Conservation (phyloP, 2,888 invertebrate species). For the Busseola fusca region DNA sequence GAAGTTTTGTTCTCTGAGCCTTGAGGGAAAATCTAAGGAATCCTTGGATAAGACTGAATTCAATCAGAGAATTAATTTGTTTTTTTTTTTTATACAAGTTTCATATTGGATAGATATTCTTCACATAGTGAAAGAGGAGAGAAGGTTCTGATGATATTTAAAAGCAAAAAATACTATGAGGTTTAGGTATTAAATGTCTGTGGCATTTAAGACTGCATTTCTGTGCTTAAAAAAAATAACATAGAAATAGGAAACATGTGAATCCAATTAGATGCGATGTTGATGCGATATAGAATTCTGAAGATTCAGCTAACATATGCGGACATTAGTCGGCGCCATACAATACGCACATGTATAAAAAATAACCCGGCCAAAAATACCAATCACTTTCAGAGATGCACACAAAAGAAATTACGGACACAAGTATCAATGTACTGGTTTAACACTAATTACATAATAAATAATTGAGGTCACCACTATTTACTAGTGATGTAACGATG, state of each 20-base stretch:
- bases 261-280: background rate
- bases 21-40: constrained; percentile 9
- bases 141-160: background rate
- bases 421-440: constrained; percentile 57
- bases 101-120: background rate
- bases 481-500: constrained; percentile 70
- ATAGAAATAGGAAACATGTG: background rate
- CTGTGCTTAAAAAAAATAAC: background rate
- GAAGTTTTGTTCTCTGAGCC: background rate
- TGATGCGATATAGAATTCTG: background rate
- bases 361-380: constrained; percentile 30
- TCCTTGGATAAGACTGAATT: too few species aligned
- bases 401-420: constrained; percentile 46
- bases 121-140: background rate
- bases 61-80: background rate
- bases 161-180: background rate
- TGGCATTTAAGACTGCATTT: too few species aligned
- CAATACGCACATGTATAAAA: constrained; percentile 21
- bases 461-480: constrained; percentile 72
- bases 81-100: background rate
- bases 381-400: constrained; percentile 47
- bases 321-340: background rate
- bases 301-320: constrained; percentile 7
- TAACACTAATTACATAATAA: constrained; percentile 69
- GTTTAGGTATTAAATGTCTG: background rate